These are phyloP conservation scores for Phaethornis superciliosus DNA, from an alignment of 2,113 vertebrate species.

Conservation along the genomic window DNA sequence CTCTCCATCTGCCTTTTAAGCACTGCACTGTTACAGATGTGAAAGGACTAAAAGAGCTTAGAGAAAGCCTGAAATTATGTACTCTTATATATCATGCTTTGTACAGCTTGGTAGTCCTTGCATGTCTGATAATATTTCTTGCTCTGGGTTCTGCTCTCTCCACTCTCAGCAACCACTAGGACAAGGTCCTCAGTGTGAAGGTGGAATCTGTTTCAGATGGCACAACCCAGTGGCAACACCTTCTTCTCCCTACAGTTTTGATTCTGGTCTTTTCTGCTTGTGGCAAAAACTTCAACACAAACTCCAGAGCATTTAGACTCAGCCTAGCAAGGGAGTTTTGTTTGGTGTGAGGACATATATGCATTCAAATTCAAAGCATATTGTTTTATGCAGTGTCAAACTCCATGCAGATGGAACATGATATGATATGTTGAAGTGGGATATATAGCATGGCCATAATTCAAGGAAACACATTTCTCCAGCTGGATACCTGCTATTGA, in stretches of 20 bases:
- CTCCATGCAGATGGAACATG: conserved; percentile 56
- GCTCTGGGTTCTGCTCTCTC: background rate
- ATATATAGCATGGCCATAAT: conserved; percentile 57
- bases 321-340: background rate
- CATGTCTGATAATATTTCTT: background rate
- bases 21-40: background rate
- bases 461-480: conserved; percentile 64
- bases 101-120: background rate
- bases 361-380: conserved; percentile 59
- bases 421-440: conserved; percentile 58
- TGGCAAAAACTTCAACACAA: background rate
- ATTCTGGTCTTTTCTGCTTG: background rate
- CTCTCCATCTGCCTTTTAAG: background rate
- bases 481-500: conserved; percentile 62
- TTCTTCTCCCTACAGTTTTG: background rate
- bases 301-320: background rate
- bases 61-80: background rate
- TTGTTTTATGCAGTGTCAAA: conserved; percentile 53
- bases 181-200: background rate
- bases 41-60: background rate
- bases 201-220: background rate
- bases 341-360: background rate
- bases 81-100: background rate
- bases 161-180: background rate
- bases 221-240: background rate